Evolutionary conservation across 2,888 invertebrate genomes (phyloP).

Genomic region (Nebria brevicollis): DNA sequence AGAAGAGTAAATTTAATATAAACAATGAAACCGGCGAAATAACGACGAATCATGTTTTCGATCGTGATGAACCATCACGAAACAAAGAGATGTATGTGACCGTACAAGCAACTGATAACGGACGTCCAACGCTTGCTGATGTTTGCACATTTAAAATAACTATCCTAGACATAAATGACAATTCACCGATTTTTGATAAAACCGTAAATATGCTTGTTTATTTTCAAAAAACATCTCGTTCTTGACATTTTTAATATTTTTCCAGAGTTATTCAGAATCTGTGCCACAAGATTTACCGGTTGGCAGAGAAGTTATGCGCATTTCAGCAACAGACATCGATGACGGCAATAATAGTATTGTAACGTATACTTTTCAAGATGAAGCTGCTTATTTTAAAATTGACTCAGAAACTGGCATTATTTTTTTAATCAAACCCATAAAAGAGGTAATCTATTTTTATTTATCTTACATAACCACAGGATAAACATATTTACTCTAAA

Average conservation of each 20-base stretch:
- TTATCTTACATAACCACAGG: no score
- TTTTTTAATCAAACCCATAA: constrained; percentile 65
- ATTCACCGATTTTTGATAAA: constrained; percentile 83
- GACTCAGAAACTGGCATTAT: constrained; percentile 84
- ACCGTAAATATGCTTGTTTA: constrained; percentile 68
- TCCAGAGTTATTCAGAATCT: constrained; percentile 75
- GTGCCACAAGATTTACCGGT: constrained; percentile 83
- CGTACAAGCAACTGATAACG: constrained; percentile 93
- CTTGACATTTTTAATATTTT: constrained; percentile 52
- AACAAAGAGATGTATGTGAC: constrained; percentile 87
- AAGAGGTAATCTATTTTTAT: constrained; percentile 13
- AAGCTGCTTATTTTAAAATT: constrained; percentile 79
- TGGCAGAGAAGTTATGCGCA: constrained; percentile 82
- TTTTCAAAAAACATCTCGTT: background rate
- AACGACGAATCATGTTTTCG: constrained; percentile 79
- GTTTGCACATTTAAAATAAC: constrained; percentile 93
- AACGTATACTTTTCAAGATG: constrained; percentile 71
- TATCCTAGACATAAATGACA: constrained; percentile 94
- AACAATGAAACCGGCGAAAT: constrained; percentile 81
- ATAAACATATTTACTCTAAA: no score
- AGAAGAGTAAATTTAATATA: constrained; percentile 82
- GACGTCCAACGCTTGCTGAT: constrained; percentile 88
- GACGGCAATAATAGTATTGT: constrained; percentile 91
- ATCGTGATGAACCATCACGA: constrained; percentile 88
- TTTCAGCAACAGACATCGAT: constrained; percentile 93